These are phyloP conservation scores for Brachionus asplanchnoidis DNA, from an alignment of 1,140 invertebrate species.

Conservation along the genomic window DNA sequence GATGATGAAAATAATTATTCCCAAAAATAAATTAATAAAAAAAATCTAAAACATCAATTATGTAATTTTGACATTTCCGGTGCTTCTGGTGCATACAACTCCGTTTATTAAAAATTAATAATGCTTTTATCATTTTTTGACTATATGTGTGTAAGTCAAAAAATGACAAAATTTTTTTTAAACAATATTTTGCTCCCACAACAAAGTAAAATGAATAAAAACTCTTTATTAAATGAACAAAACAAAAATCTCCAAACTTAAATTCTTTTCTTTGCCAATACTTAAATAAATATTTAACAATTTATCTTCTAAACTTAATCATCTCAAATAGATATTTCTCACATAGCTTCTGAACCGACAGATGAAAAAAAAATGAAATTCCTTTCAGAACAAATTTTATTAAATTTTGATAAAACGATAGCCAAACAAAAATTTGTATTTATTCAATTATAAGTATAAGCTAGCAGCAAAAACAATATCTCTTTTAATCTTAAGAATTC, in stretches of 20 bases:
- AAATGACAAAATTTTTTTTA: too few species aligned
- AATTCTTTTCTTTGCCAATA: background rate
- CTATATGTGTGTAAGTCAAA: too few species aligned
- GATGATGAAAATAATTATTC: too few species aligned
- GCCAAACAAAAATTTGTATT: background rate
- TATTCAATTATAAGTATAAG: slow-evolving; percentile 32
- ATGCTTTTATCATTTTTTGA: too few species aligned
- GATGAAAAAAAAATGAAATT: background rate
- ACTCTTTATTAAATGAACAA: background rate
- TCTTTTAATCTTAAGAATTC: slow-evolving; percentile 50
- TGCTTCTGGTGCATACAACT: too few species aligned
- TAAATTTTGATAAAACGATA: background rate
- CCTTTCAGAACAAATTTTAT: background rate
- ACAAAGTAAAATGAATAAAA: background rate
- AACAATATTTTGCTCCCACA: too few species aligned
- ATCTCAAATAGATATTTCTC: background rate
- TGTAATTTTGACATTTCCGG: too few species aligned
- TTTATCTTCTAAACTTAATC: background rate
- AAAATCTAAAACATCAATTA: too few species aligned
- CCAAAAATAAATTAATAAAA: too few species aligned
- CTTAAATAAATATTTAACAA: background rate
- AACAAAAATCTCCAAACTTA: background rate
- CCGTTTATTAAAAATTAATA: too few species aligned
- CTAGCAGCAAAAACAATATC: slow-evolving; percentile 41
- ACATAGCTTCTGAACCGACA: background rate